These are phyloP conservation scores for Sebastes fasciatus DNA, from an alignment of 2,113 vertebrate genomes.

Conservation along the genomic window DNA sequence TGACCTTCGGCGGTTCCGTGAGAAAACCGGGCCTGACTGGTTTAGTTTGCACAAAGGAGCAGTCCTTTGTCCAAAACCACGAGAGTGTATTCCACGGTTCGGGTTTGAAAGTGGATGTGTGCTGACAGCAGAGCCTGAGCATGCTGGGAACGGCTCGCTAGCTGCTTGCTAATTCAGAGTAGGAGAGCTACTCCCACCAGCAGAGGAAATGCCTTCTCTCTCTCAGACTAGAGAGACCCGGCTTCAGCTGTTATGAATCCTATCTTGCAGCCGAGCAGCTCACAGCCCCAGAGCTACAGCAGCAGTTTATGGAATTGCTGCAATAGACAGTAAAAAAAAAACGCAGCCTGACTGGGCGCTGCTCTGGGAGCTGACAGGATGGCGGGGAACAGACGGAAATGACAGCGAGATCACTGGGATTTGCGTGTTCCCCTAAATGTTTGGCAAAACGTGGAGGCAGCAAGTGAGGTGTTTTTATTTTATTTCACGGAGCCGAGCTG, in stretches of 20 bases:
- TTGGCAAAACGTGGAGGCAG: slow-evolving; percentile 6
- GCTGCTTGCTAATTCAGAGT: slow-evolving; percentile 65
- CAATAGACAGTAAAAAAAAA: not conserved
- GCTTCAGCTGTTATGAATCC: slow-evolving; percentile 57
- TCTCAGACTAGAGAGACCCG: slow-evolving; percentile 32
- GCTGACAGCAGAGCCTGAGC: slow-evolving; percentile 37
- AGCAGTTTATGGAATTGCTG: slow-evolving; percentile 45
- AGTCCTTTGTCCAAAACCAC: slow-evolving; percentile 33
- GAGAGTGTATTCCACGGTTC: slow-evolving; percentile 20
- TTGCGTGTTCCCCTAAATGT: not conserved
- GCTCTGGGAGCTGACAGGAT: slow-evolving; percentile 21
- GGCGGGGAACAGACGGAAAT: slow-evolving; percentile 19
- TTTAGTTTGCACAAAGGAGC: slow-evolving; percentile 47
- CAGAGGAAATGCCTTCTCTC: slow-evolving; percentile 61
- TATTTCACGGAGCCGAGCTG: not conserved
- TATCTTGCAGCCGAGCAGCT: slow-evolving; percentile 34
- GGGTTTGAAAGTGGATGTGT: slow-evolving; percentile 36
- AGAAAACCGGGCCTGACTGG: slow-evolving; percentile 34
- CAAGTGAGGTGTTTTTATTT: not conserved
- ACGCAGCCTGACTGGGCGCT: not conserved
- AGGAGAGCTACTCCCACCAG: slow-evolving; percentile 56
- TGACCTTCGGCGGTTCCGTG: slow-evolving; percentile 44
- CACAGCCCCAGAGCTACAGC: slow-evolving; percentile 30
- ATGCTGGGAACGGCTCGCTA: slow-evolving; percentile 30
- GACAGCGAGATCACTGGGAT: slow-evolving; percentile 7